Percentiles rank a stretch among this genome's conserved stretches.
phyloP scores from a whole-genome alignment of 2,888 invertebrate species.

The Cepaea hortensis region DNA sequence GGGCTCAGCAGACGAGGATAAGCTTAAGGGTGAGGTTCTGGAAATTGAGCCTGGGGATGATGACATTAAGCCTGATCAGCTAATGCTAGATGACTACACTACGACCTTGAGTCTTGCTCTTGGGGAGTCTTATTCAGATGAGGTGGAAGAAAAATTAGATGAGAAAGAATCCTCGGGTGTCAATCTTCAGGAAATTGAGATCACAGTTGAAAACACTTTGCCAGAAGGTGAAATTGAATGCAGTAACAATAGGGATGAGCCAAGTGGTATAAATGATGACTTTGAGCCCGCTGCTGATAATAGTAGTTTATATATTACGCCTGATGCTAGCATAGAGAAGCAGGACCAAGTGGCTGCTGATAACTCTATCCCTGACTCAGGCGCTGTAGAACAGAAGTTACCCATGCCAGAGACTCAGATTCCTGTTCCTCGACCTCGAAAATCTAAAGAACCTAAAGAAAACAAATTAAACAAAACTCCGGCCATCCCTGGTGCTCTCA shows the following conservation, averaged over 20 bases:
- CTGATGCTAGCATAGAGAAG: slow-evolving; percentile 60
- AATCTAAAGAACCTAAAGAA: neutral
- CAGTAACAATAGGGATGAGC: slow-evolving; percentile 20
- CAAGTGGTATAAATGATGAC: slow-evolving; percentile 19
- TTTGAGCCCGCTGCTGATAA: slow-evolving; percentile 30
- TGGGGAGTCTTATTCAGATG: slow-evolving; percentile 59
- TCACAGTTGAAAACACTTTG: slow-evolving; percentile 23
- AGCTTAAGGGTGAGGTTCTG: slow-evolving; percentile 49
- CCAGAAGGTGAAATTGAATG: slow-evolving; percentile 7
- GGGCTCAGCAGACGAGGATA: slow-evolving; percentile 62
- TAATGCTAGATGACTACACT: slow-evolving; percentile 66
- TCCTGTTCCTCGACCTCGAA: slow-evolving; percentile 4
- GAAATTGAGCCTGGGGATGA: slow-evolving; percentile 56
- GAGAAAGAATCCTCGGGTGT: slow-evolving; percentile 54
- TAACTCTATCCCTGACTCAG: neutral
- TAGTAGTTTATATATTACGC: slow-evolving; percentile 65
- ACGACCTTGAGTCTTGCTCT: slow-evolving; percentile 64
- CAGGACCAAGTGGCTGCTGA: neutral
- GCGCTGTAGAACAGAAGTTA: neutral
- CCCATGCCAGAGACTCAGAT: neutral
- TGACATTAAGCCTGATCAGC: slow-evolving; percentile 63
- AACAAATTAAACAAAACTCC: neutral
- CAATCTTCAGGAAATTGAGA: slow-evolving; percentile 33
- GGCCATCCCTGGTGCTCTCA: neutral
- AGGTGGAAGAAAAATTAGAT: slow-evolving; percentile 56